Evolutionary conservation across 2,797 vertebrate genomes (phyloP).

Genomic region (Serranus cabrilla): DNA sequence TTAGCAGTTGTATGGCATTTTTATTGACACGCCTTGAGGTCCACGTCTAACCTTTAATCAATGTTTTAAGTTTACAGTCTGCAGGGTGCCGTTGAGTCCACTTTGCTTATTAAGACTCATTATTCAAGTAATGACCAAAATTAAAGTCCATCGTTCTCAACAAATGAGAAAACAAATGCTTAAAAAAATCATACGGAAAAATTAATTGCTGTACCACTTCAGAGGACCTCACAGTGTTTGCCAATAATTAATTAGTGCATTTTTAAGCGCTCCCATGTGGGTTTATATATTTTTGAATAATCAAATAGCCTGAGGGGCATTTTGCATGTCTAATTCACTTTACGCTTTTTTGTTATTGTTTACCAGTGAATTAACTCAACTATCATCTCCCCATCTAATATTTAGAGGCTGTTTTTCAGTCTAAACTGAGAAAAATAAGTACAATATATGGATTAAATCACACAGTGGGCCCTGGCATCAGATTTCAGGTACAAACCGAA

Average conservation of each 20-base stretch:
- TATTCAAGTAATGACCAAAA: background rate
- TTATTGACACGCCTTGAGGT: background rate
- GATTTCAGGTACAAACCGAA: conserved; percentile 6
- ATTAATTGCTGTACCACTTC: conserved; percentile 47
- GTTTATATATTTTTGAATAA: conserved; percentile 16
- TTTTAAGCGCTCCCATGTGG: conserved; percentile 34
- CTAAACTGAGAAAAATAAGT: background rate
- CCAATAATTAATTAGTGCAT: conserved; percentile 61
- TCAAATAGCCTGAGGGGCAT: conserved; percentile 15
- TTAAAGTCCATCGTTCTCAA: conserved; percentile 11
- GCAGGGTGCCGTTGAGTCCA: background rate
- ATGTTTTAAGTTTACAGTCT: background rate
- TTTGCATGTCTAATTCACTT: conserved; percentile 13
- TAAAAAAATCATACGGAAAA: conserved; percentile 21
- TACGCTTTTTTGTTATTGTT: conserved; percentile 18
- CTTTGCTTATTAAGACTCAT: conserved; percentile 12
- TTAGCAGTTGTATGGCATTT: background rate
- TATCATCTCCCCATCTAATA: conserved; percentile 8
- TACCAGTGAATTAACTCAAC: conserved; percentile 4
- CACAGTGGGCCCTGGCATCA: background rate
- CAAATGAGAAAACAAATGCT: conserved; percentile 16
- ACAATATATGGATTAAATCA: background rate
- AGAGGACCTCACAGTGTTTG: conserved; percentile 41
- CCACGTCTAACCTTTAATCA: background rate
- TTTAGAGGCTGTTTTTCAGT: background rate